phyloP scores from a whole-genome alignment of 2,113 vertebrate species.

The Dermatemys mawii region DNA sequence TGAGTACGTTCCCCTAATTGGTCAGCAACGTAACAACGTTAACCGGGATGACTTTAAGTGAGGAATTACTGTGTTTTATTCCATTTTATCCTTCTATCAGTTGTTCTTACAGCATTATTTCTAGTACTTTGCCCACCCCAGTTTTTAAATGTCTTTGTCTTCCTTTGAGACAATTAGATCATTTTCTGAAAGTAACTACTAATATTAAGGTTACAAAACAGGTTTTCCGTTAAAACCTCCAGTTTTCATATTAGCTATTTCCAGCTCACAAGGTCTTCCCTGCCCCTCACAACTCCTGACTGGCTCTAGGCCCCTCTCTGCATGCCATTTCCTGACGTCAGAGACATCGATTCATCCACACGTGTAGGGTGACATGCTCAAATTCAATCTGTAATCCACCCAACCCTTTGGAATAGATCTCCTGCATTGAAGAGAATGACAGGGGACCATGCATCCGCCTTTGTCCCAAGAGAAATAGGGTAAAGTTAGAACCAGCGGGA shows the following conservation, averaged over 20 bases:
- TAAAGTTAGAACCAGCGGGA: neutral
- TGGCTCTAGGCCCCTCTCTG: too few species aligned
- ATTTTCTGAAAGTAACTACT: constrained; percentile 11
- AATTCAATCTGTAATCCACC: neutral
- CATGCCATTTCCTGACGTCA: too few species aligned
- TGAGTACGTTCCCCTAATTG: too few species aligned
- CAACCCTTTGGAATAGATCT: neutral
- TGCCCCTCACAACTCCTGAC: neutral
- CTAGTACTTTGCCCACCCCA: neutral
- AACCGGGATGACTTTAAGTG: too few species aligned
- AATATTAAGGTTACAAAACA: neutral
- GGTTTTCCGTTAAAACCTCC: neutral
- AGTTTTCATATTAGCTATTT: neutral
- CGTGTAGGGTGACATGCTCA: neutral
- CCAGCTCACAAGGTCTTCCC: neutral
- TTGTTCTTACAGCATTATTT: neutral
- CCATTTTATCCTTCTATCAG: neutral
- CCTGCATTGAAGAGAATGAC: neutral
- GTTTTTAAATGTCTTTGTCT: neutral
- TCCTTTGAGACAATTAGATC: neutral
- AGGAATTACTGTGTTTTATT: too few species aligned
- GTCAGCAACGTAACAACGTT: too few species aligned
- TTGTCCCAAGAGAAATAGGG: neutral
- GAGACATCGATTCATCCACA: neutral
- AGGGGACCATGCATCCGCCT: fast-evolving